Evolutionary conservation across 2,888 invertebrate genomes (phyloP).

Genomic region (Xiphydria camelus): DNA sequence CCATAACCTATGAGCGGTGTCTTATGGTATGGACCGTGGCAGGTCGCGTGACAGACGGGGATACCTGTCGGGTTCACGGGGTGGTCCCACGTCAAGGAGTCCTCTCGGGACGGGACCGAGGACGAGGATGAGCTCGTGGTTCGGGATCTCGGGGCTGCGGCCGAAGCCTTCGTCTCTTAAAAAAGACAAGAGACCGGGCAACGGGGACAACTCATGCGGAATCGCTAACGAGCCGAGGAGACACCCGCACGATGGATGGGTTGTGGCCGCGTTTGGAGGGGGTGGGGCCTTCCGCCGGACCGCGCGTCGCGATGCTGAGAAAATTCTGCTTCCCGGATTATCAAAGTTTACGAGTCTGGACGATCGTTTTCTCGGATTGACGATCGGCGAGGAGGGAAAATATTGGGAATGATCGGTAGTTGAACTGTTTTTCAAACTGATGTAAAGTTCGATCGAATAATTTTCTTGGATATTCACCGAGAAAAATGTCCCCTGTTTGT

Average conservation of each 20-base stretch:
- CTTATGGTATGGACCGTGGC: constrained; percentile 30
- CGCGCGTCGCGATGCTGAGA: too few species aligned
- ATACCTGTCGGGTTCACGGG: constrained; percentile 51
- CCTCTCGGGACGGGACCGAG: constrained; percentile 22
- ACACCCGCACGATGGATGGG: constrained; percentile 52
- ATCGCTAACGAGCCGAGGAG: constrained; percentile 50
- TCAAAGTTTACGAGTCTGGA: too few species aligned
- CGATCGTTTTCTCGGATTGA: too few species aligned
- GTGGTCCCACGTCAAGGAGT: constrained; percentile 47
- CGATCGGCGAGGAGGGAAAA: too few species aligned
- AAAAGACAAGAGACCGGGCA: constrained; percentile 35
- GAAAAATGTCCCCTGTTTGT: too few species aligned
- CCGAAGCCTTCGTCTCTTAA: constrained; percentile 29
- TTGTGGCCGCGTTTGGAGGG: constrained; percentile 11
- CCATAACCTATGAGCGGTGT: constrained; percentile 22
- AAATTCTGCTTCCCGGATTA: not conserved
- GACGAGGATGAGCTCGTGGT: constrained; percentile 17
- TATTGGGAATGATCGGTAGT: too few species aligned
- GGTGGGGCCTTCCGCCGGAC: not conserved
- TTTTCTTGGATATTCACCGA: too few species aligned
- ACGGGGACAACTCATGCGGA: constrained; percentile 48
- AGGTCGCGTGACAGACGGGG: constrained; percentile 50
- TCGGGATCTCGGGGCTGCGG: too few species aligned
- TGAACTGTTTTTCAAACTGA: too few species aligned
- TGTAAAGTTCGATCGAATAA: too few species aligned